Evolutionary conservation across 2,797 vertebrate species (phyloP).

Genomic region (Lepidocolaptes lacrymiger): DNA sequence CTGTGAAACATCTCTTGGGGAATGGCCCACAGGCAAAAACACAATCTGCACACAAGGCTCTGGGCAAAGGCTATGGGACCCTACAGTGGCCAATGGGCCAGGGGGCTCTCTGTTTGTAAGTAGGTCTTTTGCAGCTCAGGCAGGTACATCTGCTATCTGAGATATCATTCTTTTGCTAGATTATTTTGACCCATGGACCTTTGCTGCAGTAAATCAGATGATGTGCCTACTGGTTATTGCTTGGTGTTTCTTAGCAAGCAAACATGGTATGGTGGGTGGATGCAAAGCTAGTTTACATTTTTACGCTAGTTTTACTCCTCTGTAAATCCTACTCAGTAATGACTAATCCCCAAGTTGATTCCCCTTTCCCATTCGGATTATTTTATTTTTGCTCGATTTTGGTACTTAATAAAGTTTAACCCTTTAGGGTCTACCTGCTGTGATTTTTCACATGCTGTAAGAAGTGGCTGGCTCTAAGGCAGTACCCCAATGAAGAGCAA

Average conservation of each 20-base stretch:
- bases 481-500: not conserved
- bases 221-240: constrained; percentile 47
- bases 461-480: not conserved
- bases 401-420: constrained; percentile 53
- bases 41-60: not conserved
- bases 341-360: constrained; percentile 71
- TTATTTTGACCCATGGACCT: constrained; percentile 11
- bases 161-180: not conserved
- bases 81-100: rapidly evolving
- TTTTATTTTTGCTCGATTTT: constrained; percentile 59
- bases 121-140: not conserved
- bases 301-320: constrained; percentile 68
- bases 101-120: not conserved
- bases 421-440: not conserved
- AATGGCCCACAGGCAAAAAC: not conserved
- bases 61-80: not conserved
- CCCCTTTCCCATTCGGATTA: constrained; percentile 52
- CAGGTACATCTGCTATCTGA: not conserved
- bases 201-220: constrained; percentile 56
- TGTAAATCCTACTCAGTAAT: constrained; percentile 74
- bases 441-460: not conserved
- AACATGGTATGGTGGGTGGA: constrained; percentile 71
- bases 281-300: constrained; percentile 73
- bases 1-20: rapidly evolving
- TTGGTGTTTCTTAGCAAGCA: constrained; percentile 56